Base-by-base conservation (phyloP, 2,888 invertebrate species). In the Nyleta sp. region DNA sequence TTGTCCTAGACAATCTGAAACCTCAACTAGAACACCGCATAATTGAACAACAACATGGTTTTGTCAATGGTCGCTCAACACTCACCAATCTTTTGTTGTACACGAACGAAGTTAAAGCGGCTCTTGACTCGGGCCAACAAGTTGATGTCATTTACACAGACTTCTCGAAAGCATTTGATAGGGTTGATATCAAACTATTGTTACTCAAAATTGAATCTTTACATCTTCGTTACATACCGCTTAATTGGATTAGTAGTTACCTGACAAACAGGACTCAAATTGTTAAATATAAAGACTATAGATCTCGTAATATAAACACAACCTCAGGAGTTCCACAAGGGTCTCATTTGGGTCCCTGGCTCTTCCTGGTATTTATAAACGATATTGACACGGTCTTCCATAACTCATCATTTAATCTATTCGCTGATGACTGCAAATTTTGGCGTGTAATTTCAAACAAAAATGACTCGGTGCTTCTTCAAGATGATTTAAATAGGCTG, bases 111-210 rank as follows among this genome's bases (percentile, higher is more conserved):
- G 17, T 64, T 10, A 6, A 10, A 10, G 33, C 13, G n/a, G 15
- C 13, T 0, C n/a, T 50, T 1, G 62, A 48, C 1, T 11, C 2
- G 0, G 17, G 28, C 8, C 15, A 35, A 35, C 62, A 62, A 38
- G 28, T 48, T 7, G 62, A 62, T 50, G n/a, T 48, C 1, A 38
- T 50, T 11, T 82, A 82, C 35, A 80, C 78, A 0, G 80, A 80
- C 46, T 82, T 84, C n/a, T 59, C 42, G 1, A 52, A 65, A 31
- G 64, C 64, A 0, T 65, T 65, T 18, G 64, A 42, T 28, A 18
- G 3, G n/a, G 52, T 65, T 10, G 24, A 65, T 24, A 38, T 11
- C 6, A 35, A 10, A 2, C 8, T 11, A 10, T 35, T 35, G 10
- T n/a, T 35, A 35, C 11, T 28, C 4, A 59, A 62, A 48, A 50